Conservation (phyloP, 2,797 vertebrate species). For the Heliangelus exortis region DNA sequence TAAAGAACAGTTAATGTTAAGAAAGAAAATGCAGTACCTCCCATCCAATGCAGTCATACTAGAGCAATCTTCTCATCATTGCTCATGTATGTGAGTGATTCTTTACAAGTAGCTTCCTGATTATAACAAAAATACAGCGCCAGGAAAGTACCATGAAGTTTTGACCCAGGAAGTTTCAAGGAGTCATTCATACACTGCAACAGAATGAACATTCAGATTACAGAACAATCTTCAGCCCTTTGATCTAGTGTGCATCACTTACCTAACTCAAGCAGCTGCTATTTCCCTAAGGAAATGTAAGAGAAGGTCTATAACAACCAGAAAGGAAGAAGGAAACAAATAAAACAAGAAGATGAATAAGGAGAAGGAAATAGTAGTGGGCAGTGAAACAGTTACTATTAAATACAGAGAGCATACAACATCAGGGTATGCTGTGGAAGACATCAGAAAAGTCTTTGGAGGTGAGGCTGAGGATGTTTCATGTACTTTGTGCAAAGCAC, state of each 20-base stretch:
- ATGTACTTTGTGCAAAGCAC: not conserved
- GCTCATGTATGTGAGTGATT: not conserved
- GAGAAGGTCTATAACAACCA: not conserved
- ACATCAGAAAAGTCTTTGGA: not conserved
- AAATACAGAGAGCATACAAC: not conserved
- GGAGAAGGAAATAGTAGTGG: not conserved
- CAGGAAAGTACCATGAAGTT: not conserved
- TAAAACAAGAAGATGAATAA: not conserved
- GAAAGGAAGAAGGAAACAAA: slow-evolving; percentile 21
- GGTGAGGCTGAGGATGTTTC: not conserved
- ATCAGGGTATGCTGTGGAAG: not conserved
- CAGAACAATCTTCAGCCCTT: slow-evolving; percentile 16
- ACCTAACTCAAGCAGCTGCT: slow-evolving; percentile 2
- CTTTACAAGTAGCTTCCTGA: not conserved
- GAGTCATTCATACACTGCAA: not conserved
- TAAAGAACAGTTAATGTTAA: not conserved
- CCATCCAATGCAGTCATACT: not conserved
- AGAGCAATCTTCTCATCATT: not conserved
- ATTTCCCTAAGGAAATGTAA: not conserved
- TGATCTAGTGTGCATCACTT: not conserved
- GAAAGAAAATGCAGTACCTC: not conserved
- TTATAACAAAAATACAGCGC: not conserved
- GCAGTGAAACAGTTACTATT: not conserved
- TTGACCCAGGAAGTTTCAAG: not conserved
- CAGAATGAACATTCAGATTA: slow-evolving; percentile 8